Percentiles rank a stretch among this genome's conserved stretches.
phyloP scores from a whole-genome alignment of 2,888 invertebrate species.

The Drosophila ustulata region DNA sequence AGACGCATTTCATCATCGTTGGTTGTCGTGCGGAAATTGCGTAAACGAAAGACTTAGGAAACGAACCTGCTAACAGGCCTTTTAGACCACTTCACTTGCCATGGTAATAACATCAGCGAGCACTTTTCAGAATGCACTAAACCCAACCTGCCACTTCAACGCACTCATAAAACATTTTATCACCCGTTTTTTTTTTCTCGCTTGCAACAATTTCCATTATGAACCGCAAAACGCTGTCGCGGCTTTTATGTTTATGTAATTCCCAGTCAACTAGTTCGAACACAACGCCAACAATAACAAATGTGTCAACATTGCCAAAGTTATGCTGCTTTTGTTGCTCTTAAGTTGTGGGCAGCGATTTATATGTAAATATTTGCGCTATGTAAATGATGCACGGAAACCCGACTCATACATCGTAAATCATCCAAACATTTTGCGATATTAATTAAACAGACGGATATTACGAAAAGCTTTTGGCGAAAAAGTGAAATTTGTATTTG shows the following conservation, averaged over 20 bases:
- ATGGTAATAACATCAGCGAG: constrained; percentile 19
- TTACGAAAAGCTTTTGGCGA: constrained; percentile 28
- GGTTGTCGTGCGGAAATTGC: constrained; percentile 60
- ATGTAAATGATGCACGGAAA: constrained; percentile 47
- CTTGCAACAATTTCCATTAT: constrained; percentile 49
- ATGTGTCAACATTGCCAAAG: constrained; percentile 42
- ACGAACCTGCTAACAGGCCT: constrained; percentile 57
- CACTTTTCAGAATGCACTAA: constrained; percentile 60
- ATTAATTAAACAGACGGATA: constrained; percentile 18
- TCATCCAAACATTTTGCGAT: constrained; percentile 32
- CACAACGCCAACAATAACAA: constrained; percentile 4
- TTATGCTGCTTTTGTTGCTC: constrained; percentile 18
- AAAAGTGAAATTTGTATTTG: constrained; percentile 48
- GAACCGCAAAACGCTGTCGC: constrained; percentile 19
- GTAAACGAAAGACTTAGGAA: constrained; percentile 74
- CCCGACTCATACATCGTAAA: constrained; percentile 38
- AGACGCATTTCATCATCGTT: constrained; percentile 62
- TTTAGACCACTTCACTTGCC: constrained; percentile 16
- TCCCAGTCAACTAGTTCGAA: constrained; percentile 32
- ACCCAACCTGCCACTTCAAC: constrained; percentile 15
- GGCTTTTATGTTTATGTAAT: constrained; percentile 43
- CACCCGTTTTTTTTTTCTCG: constrained; percentile 12
- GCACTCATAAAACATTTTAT: constrained; percentile 58
- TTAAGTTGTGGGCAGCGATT: constrained; percentile 38
- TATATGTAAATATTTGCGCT: constrained; percentile 49